Conservation (phyloP, 2,888 invertebrate genomes). For the Phania funesta region DNA sequence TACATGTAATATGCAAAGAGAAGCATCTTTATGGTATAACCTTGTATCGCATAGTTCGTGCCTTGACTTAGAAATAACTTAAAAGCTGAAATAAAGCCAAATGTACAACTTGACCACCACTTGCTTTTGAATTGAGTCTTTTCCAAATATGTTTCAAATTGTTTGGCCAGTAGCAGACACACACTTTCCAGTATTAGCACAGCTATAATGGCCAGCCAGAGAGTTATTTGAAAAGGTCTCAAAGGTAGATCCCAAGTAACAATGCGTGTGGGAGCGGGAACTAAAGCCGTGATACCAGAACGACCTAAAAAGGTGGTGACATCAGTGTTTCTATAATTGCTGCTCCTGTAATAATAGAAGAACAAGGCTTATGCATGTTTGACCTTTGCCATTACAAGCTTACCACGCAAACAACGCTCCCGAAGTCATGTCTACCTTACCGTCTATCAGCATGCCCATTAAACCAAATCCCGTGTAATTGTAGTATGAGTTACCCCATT, state of each 20-base stretch:
- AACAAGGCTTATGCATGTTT: background rate
- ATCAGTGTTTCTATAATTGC: slow-evolving; percentile 83
- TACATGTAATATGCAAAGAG: slow-evolving; percentile 78
- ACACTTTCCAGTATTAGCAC: slow-evolving; percentile 64
- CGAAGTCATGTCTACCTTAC: slow-evolving; percentile 82
- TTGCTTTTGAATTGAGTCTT: slow-evolving; percentile 1
- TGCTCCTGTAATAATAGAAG: slow-evolving; percentile 82
- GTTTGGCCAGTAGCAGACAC: slow-evolving; percentile 79
- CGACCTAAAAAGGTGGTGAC: slow-evolving; percentile 83
- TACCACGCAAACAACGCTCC: slow-evolving; percentile 73
- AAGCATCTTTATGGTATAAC: slow-evolving; percentile 72
- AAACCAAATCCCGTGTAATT: slow-evolving; percentile 85
- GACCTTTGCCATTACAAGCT: background rate
- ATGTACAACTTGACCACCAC: slow-evolving; percentile 70
- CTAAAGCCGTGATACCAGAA: slow-evolving; percentile 85
- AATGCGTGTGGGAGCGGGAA: slow-evolving; percentile 84
- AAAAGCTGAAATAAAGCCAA: slow-evolving; percentile 72
- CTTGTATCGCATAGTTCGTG: slow-evolving; percentile 71
- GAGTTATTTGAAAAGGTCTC: slow-evolving; percentile 82
- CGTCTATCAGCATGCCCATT: slow-evolving; percentile 83
- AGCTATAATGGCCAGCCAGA: slow-evolving; percentile 83
- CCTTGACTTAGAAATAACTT: slow-evolving; percentile 75
- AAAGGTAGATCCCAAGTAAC: slow-evolving; percentile 84
- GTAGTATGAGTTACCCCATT: slow-evolving; percentile 85
- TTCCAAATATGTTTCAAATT: slow-evolving; percentile 64